Percentiles rank a stretch among this genome's conserved stretches.
Evolutionary conservation across 2,113 vertebrate genomes (phyloP).

Genomic region (Dicrurus megarhynchus): DNA sequence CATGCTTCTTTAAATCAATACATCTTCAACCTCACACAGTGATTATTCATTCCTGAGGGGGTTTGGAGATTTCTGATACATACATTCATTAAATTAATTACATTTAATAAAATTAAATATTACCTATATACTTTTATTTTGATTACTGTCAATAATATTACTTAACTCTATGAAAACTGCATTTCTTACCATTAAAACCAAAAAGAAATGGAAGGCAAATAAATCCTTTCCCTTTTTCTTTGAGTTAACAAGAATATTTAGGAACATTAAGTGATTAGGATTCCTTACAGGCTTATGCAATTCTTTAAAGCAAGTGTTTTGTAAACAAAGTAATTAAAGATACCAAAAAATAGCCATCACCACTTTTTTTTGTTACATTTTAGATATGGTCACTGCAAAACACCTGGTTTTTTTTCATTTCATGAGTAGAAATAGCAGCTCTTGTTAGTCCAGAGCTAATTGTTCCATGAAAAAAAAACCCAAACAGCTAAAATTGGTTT

Average conservation of each 20-base stretch:
- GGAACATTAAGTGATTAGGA: not conserved
- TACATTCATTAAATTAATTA: not conserved
- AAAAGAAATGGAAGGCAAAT: not conserved
- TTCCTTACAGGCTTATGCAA: not conserved
- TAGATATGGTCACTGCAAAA: not conserved
- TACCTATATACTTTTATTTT: not conserved
- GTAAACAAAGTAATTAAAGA: not conserved
- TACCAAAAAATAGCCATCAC: fast-evolving
- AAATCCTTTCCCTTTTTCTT: not conserved
- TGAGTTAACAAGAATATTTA: not conserved
- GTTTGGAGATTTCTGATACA: not conserved
- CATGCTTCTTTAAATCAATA: not conserved
- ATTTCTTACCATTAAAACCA: not conserved
- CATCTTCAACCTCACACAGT: not conserved
- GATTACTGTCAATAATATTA: not conserved
- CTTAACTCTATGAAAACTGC: not conserved
- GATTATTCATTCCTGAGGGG: not conserved
- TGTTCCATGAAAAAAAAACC: not conserved
- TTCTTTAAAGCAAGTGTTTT: not conserved
- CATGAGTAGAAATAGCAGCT: not conserved
- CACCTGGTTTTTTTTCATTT: not conserved
- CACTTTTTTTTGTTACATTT: not conserved
- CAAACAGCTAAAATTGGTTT: not conserved
- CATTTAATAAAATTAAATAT: not conserved
- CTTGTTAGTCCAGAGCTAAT: not conserved